Base-by-base conservation (phyloP, 1,140 invertebrate species). In the Globodera rostochiensis region DNA sequence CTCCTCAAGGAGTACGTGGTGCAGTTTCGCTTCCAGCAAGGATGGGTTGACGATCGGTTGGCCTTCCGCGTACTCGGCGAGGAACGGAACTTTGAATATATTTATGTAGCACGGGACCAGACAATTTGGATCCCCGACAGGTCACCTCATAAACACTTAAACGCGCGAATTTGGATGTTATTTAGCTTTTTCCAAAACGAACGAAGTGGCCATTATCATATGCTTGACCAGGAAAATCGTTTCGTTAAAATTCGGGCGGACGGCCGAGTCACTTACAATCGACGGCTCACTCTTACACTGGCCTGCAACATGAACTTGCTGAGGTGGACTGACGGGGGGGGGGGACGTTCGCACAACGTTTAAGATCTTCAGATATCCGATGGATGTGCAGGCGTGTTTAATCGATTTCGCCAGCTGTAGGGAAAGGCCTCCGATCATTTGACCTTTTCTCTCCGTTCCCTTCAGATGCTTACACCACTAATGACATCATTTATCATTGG, bases 261-360 rank as follows among this genome's bases (percentile, higher is more conserved):
- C 81, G 86, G 75, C 74, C 21, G 57, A 74, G 79, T 87, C 19
- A 73, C 57, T 19, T 86, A 85, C 71, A 77, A 87, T 83, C 76
- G 78, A 15, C 70, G 86, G 46, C 66, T 87, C 50, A 86, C 87
- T 9, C 76, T 87, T 21, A 96, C 95, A 66, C 92, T 97, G 80
- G 94, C 95, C 11, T 97, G 95, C 88, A 95, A 95, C 70, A 97
- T 97, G 96, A 95, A 96, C 92, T 92, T 97, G 84, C 95, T 96
- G 92, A 92, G 96, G 80, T 81, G 67, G 7, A 60, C 73, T 21
- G 57, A 75, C n/a, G 60, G 47, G 53, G 53, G 13, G 60, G 60
- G 13, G 60, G 60, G 13, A 2, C n/a, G 60, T 64, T 64, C 3
- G 60, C 60, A 36, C 36, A 36, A 36, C 60, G 2, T 1, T 66